A percentile compares a stretch with the other conserved stretches of the same genome.
These are phyloP conservation scores for Scelioninae gen. 1 DNA, from an alignment of 2,888 invertebrate genomes.

Conservation along the genomic window DNA sequence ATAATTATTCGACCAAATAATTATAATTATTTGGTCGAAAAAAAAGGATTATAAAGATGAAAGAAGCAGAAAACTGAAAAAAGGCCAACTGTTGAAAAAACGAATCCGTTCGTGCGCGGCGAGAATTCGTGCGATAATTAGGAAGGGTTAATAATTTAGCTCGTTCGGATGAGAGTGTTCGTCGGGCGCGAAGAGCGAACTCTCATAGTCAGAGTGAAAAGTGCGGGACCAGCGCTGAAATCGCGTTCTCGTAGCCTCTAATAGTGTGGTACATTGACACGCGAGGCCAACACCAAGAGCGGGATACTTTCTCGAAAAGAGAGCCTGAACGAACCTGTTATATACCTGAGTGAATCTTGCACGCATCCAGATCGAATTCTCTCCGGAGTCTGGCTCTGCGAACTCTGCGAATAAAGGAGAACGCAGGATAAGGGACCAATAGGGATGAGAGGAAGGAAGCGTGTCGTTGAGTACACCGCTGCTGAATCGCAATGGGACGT, in stretches of 20 bases:
- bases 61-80: too few relatives aligned
- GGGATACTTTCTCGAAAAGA: constrained; percentile 76
- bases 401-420: too few relatives aligned
- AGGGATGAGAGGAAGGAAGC: too few relatives aligned
- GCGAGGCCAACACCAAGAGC: constrained; percentile 58
- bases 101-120: neutral
- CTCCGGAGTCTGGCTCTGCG: too few relatives aligned
- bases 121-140: constrained; percentile 51
- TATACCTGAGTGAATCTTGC: constrained; percentile 80
- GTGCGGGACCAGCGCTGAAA: constrained; percentile 44
- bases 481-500: constrained; percentile 68
- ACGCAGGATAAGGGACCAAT: too few relatives aligned
- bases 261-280: constrained; percentile 55
- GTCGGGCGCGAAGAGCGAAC: constrained; percentile 35
- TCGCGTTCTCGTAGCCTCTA: constrained; percentile 56
- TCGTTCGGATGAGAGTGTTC: constrained; percentile 35
- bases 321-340: constrained; percentile 80
- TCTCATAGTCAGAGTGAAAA: constrained; percentile 23
- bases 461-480: constrained; percentile 39
- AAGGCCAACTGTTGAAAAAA: constrained; percentile 4
- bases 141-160: constrained; percentile 52
- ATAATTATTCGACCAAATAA: too few relatives aligned
- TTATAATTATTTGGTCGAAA: too few relatives aligned
- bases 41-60: too few relatives aligned
- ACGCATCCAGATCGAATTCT: constrained; percentile 73